Evolutionary conservation across 2,888 invertebrate species (phyloP).

Genomic region (Brenthis hecate): DNA sequence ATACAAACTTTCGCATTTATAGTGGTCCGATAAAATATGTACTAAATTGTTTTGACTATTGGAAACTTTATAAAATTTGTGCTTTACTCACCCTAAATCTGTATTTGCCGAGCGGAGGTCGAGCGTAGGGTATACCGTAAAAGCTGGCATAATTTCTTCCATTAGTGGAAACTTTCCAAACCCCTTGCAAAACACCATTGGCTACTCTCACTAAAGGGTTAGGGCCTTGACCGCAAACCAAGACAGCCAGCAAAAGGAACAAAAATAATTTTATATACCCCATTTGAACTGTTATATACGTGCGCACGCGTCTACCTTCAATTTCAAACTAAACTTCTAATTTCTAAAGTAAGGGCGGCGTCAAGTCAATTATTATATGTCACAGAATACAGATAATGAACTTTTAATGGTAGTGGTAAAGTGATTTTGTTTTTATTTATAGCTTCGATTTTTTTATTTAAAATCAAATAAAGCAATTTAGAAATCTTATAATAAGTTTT

Average conservation of each 20-base stretch:
- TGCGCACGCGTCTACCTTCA: constrained; percentile 47
- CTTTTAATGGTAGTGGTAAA: too few relatives aligned
- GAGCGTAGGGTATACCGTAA: constrained; percentile 86
- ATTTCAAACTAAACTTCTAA: constrained; percentile 4
- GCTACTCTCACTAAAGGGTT: constrained; percentile 62
- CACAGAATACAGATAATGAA: too few relatives aligned
- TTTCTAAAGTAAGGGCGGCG: too few relatives aligned
- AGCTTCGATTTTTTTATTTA: too few relatives aligned
- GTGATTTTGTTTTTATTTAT: too few relatives aligned
- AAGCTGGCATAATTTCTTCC: constrained; percentile 81
- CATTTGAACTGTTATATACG: constrained; percentile 45
- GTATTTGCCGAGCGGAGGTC: constrained; percentile 83
- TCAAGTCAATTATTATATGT: too few relatives aligned
- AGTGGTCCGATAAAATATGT: too few relatives aligned
- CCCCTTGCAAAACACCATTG: constrained; percentile 63
- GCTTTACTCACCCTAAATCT: constrained; percentile 79
- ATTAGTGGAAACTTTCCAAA: constrained; percentile 67
- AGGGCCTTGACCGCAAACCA: constrained; percentile 50
- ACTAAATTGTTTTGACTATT: too few relatives aligned
- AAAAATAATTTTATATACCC: constrained; percentile 49
- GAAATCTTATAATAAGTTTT: too few relatives aligned
- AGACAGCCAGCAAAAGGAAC: constrained; percentile 43
- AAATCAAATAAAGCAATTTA: too few relatives aligned
- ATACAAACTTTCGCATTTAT: too few relatives aligned
- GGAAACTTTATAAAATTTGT: too few relatives aligned